Evolutionary conservation across 2,113 vertebrate species (phyloP).

Genomic region (Takifugu flavidus): DNA sequence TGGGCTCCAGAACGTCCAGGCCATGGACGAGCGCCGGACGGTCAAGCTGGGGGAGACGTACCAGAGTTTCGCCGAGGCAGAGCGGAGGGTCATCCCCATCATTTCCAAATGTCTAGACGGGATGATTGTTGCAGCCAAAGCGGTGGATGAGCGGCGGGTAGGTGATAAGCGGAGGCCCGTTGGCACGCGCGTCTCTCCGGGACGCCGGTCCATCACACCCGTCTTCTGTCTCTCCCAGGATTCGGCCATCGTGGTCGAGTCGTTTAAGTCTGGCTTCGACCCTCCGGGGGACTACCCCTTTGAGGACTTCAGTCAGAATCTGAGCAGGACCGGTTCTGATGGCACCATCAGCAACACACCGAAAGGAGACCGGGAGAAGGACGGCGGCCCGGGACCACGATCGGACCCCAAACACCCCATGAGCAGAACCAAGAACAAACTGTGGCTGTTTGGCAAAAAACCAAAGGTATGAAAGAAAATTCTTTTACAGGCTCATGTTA

Average conservation of each 20-base stretch:
- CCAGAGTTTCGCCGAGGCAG: slow-evolving; percentile 92
- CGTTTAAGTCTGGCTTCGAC: slow-evolving; percentile 96
- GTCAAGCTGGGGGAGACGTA: slow-evolving; percentile 95
- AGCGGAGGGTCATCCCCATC: slow-evolving; percentile 93
- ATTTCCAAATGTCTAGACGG: slow-evolving; percentile 96
- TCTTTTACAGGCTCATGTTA: neutral
- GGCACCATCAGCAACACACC: slow-evolving; percentile 88
- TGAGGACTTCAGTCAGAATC: slow-evolving; percentile 96
- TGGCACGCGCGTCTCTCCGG: too few relatives aligned
- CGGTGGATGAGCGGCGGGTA: slow-evolving; percentile 90
- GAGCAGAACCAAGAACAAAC: slow-evolving; percentile 92
- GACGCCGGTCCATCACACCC: neutral
- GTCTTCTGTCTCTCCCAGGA: slow-evolving; percentile 74
- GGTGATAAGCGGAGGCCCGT: slow-evolving; percentile 20
- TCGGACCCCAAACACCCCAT: slow-evolving; percentile 86
- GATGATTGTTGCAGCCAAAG: slow-evolving; percentile 95
- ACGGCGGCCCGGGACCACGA: slow-evolving; percentile 71
- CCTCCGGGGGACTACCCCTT: slow-evolving; percentile 94
- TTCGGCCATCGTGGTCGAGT: slow-evolving; percentile 90
- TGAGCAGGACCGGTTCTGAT: slow-evolving; percentile 92
- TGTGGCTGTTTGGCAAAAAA: slow-evolving; percentile 99
- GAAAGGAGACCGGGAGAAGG: slow-evolving; percentile 77
- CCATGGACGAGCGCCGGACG: slow-evolving; percentile 94
- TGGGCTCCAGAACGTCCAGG: slow-evolving; percentile 87
- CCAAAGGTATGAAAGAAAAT: slow-evolving; percentile 82